phyloP scores from a whole-genome alignment of 1,140 invertebrate species.

The Leptinotarsa undecemlineata region DNA sequence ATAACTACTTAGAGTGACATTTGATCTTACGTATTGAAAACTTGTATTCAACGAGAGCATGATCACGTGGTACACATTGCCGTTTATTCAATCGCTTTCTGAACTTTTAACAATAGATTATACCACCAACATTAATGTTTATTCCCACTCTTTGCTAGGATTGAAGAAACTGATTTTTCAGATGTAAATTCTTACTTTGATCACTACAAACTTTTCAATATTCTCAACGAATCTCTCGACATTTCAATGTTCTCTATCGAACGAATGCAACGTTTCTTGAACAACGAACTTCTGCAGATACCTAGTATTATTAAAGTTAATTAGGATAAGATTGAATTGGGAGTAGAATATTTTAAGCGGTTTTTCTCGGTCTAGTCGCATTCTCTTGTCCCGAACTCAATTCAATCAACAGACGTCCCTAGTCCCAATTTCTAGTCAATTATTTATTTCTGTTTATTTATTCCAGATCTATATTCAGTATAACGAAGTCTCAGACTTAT shows the following conservation, averaged over 20 bases:
- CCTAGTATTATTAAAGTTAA: slow-evolving; percentile 41
- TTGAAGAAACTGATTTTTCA: too few relatives aligned
- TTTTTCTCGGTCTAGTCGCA: slow-evolving; percentile 39
- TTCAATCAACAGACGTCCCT: slow-evolving; percentile 34
- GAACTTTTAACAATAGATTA: too few relatives aligned
- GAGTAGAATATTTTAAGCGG: slow-evolving; percentile 15
- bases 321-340: slow-evolving; percentile 18
- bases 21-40: too few relatives aligned
- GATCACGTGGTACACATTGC: too few relatives aligned
- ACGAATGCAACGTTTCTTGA: slow-evolving; percentile 61
- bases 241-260: slow-evolving; percentile 40
- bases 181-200: too few relatives aligned
- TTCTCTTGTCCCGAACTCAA: slow-evolving; percentile 15
- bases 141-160: too few relatives aligned
- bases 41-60: too few relatives aligned
- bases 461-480: slow-evolving; percentile 29
- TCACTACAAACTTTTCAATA: neutral
- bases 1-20: too few relatives aligned
- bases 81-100: too few relatives aligned
- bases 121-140: too few relatives aligned
- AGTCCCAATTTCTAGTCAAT: slow-evolving; percentile 54
- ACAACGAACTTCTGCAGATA: slow-evolving; percentile 59
- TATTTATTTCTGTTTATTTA: slow-evolving; percentile 40
- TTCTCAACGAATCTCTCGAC: neutral
- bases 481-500: slow-evolving; percentile 14